phyloP scores from a whole-genome alignment of 2,113 vertebrate genomes.

The Lasiurus cinereus region DNA sequence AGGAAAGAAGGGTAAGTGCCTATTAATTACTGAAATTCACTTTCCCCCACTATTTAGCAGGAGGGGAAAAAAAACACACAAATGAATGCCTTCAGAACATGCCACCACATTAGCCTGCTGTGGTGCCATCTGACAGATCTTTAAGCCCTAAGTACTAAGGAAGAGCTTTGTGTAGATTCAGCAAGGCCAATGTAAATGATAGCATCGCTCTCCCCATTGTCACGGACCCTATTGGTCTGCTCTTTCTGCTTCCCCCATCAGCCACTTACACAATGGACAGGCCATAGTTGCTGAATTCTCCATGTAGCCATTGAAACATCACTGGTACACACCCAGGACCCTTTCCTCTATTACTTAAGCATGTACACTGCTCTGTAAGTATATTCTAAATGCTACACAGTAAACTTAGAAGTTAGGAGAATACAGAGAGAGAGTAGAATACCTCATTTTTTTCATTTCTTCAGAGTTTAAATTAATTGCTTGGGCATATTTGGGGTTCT shows the following conservation, averaged over 20 bases:
- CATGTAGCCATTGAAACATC: not conserved
- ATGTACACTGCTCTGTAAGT: conserved; percentile 38
- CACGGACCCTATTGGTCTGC: conserved; percentile 43
- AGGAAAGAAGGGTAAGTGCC: conserved; percentile 88
- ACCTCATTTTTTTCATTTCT: conserved; percentile 41
- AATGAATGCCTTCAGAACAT: conserved; percentile 84
- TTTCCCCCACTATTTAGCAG: conserved; percentile 84
- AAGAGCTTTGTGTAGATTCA: conserved; percentile 78
- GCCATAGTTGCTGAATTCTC: not conserved
- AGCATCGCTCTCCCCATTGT: not conserved
- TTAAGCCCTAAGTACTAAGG: conserved; percentile 65
- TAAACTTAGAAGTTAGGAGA: no score
- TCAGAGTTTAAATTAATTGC: conserved; percentile 47
- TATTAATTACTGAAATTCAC: conserved; percentile 87
- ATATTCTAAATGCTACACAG: conserved; percentile 59
- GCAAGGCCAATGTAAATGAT: conserved; percentile 45
- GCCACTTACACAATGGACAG: conserved; percentile 56
- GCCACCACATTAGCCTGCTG: conserved; percentile 85
- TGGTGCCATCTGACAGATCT: conserved; percentile 85
- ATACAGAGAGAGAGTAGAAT: conserved; percentile 57
- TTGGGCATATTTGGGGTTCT: conserved; percentile 1
- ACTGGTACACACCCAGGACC: conserved; percentile 22
- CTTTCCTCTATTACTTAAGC: conserved; percentile 59
- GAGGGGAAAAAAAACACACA: not conserved
- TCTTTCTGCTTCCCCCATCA: conserved; percentile 20